phyloP scores from a whole-genome alignment of 30 jellyfish, hydroid and myxozoan species.

The Chrysaora quinquecirrha region DNA sequence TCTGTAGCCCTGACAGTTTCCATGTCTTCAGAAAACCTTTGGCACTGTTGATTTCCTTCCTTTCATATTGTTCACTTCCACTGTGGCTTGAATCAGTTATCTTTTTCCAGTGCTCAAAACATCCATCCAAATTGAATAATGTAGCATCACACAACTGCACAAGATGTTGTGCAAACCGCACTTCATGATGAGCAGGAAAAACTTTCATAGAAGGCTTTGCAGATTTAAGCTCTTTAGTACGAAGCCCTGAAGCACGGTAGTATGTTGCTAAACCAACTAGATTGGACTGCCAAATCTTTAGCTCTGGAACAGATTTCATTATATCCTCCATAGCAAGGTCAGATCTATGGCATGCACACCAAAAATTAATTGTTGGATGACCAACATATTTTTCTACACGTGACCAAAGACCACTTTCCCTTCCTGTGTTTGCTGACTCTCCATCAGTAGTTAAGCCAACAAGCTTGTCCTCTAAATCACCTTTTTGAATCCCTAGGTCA shows the following conservation, averaged over 20 bases:
- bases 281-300: conserved; percentile 4
- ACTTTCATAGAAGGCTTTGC: conserved; percentile 13
- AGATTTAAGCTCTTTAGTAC: conserved; percentile 11
- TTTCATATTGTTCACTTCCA: background rate
- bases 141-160: conserved; percentile 1
- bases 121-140: conserved; percentile 6
- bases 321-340: conserved; percentile 17
- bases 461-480: background rate
- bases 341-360: conserved; percentile 34
- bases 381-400: conserved; percentile 4
- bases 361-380: conserved; percentile 18
- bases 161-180: conserved; percentile 18
- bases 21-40: conserved; percentile 12
- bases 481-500: conserved; percentile 13
- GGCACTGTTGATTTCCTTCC: conserved; percentile 2
- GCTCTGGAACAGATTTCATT: conserved; percentile 24
- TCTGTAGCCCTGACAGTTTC: background rate
- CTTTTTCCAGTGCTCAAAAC: background rate
- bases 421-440: conserved; percentile 7
- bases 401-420: conserved; percentile 12
- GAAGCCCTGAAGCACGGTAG: conserved; percentile 18
- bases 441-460: conserved; percentile 21
- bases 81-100: background rate
- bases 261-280: conserved; percentile 12
- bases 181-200: conserved; percentile 10